Conservation (phyloP, 2,888 invertebrate genomes). For the Noctua pronuba region DNA sequence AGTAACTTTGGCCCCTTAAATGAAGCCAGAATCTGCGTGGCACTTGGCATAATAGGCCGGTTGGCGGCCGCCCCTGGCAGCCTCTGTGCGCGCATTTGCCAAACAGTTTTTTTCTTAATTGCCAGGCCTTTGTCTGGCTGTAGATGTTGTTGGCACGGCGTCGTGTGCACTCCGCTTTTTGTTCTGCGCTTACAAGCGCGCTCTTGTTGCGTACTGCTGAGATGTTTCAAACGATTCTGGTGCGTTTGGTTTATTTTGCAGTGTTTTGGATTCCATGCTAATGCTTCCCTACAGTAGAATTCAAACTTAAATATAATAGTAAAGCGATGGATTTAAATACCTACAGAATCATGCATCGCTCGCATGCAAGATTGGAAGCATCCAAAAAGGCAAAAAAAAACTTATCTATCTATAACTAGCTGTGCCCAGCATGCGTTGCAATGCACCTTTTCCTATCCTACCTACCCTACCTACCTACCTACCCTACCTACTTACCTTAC, state of each 20-base stretch:
- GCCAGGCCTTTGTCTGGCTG: conserved; percentile 65
- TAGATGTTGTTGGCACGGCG: conserved; percentile 63
- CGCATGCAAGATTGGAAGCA: background rate
- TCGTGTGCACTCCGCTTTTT: conserved; percentile 50
- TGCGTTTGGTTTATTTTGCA: background rate
- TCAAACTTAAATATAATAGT: background rate
- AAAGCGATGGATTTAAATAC: background rate
- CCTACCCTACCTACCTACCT: too few species aligned
- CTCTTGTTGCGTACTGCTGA: conserved; percentile 18
- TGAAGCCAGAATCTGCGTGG: conserved; percentile 37
- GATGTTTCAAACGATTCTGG: background rate
- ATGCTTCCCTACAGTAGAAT: background rate
- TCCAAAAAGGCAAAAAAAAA: background rate
- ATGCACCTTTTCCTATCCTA: too few species aligned
- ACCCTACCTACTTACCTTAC: too few species aligned
- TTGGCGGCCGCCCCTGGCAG: conserved; percentile 64
- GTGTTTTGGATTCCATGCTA: background rate
- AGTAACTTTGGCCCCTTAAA: conserved; percentile 40
- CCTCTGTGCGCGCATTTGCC: conserved; percentile 61
- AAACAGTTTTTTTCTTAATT: conserved; percentile 69
- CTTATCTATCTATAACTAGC: background rate
- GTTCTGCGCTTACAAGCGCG: conserved; percentile 24
- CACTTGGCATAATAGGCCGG: conserved; percentile 59
- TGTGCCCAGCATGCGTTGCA: too few species aligned
- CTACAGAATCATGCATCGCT: background rate